Evolutionary conservation across 2,113 vertebrate genomes (phyloP).

Genomic region (Cottus gobio): DNA sequence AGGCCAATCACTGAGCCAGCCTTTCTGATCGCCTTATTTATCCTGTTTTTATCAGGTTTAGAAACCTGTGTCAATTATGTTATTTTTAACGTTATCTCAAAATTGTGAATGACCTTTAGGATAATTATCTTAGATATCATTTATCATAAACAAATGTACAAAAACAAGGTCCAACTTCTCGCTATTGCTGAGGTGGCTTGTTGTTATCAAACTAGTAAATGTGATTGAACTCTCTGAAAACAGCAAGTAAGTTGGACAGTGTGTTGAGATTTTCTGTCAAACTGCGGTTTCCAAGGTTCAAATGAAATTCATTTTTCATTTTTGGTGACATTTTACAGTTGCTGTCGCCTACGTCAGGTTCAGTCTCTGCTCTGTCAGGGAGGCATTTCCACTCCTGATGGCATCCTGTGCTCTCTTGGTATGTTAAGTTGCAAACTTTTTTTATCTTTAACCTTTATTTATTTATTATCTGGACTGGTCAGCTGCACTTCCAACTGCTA

Average conservation of each 20-base stretch:
- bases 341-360: conserved; percentile 90
- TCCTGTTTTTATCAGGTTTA: too few relatives aligned
- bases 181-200: background rate
- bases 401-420: conserved; percentile 96
- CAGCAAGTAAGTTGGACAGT: background rate
- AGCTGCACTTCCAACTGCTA: background rate
- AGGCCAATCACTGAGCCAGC: too few relatives aligned
- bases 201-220: background rate
- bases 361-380: conserved; percentile 88
- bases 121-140: background rate
- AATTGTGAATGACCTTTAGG: too few relatives aligned
- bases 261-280: background rate
- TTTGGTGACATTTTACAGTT: conserved; percentile 76
- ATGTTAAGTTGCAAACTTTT: conserved; percentile 43
- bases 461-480: background rate
- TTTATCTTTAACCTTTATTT: background rate
- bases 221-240: background rate
- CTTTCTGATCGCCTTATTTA: too few relatives aligned
- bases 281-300: background rate
- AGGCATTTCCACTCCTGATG: conserved; percentile 87
- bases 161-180: background rate
- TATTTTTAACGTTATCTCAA: background rate
- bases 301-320: background rate
- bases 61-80: background rate
- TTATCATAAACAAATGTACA: too few relatives aligned